Conservation (phyloP, 2,797 vertebrate genomes). For the Acropternis orthonyx region DNA sequence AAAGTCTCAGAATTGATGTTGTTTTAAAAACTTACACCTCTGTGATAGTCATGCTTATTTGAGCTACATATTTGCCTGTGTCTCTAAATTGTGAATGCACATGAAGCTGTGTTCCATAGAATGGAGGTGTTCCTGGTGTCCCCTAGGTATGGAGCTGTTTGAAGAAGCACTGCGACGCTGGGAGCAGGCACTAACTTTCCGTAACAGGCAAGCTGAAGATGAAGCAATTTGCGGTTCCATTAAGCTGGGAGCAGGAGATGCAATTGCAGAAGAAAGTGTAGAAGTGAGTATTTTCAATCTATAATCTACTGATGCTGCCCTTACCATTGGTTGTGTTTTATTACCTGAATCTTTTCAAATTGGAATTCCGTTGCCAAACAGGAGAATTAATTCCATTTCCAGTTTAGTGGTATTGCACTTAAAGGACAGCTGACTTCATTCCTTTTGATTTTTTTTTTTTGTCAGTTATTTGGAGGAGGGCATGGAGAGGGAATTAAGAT, state of each 20-base stretch:
- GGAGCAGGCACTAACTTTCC: constrained; percentile 93
- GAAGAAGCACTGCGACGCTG: constrained; percentile 92
- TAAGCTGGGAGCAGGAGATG: constrained; percentile 88
- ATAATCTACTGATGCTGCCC: neutral
- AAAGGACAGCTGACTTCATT: neutral
- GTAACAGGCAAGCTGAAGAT: constrained; percentile 85
- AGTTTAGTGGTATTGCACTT: neutral
- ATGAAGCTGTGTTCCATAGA: neutral
- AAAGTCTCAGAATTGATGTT: neutral
- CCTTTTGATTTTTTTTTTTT: neutral
- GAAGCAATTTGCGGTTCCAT: constrained; percentile 83
- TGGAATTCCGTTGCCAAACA: neutral
- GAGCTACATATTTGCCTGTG: fast-evolving
- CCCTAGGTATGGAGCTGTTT: constrained; percentile 93
- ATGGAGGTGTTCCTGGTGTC: neutral
- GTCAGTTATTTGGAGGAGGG: neutral
- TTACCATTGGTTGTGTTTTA: neutral
- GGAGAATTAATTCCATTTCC: neutral
- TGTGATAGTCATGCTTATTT: neutral
- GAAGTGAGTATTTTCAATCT: constrained; percentile 80
- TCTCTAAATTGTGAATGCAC: neutral
- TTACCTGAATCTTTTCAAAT: neutral
- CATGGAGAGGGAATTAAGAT: fast-evolving
- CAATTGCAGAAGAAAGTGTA: constrained; percentile 89
- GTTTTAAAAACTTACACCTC: neutral